A percentile compares a stretch with the other conserved stretches of the same genome.
Conservation (phyloP, 1,140 invertebrate species). For the Lasioglossum baleicum region DNA sequence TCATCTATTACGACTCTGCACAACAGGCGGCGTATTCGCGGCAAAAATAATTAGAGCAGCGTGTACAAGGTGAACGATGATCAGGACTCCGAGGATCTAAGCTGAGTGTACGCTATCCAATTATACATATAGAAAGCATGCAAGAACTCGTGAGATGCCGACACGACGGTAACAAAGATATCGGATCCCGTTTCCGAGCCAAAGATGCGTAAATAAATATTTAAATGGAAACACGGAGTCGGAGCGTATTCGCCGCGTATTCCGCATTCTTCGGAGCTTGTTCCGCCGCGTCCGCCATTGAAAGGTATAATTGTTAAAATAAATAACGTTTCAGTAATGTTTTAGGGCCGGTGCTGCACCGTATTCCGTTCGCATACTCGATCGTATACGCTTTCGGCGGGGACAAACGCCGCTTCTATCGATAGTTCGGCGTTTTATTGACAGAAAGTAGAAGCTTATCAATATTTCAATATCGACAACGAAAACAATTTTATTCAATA, state of each 20-base stretch:
- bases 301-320: constrained; percentile 1
- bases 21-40: too few species aligned
- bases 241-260: neutral
- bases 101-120: constrained; percentile 16
- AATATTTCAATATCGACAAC: constrained; percentile 48
- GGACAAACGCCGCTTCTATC: neutral
- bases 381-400: neutral
- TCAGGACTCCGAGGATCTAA: neutral
- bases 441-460: constrained; percentile 44
- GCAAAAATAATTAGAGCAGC: neutral
- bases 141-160: neutral
- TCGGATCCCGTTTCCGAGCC: neutral
- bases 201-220: constrained; percentile 27
- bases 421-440: constrained; percentile 38
- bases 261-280: neutral
- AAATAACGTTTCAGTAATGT: neutral
- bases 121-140: constrained; percentile 12
- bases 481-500: constrained; percentile 51
- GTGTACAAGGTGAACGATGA: constrained; percentile 5
- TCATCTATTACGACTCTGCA: too few species aligned
- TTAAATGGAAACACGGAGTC: constrained; percentile 14
- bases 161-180: neutral
- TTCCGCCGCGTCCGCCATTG: neutral
- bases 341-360: neutral
- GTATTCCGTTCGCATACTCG: neutral